Conservation (phyloP, 2,888 invertebrate species). For the Pristionchus maxplancki region DNA sequence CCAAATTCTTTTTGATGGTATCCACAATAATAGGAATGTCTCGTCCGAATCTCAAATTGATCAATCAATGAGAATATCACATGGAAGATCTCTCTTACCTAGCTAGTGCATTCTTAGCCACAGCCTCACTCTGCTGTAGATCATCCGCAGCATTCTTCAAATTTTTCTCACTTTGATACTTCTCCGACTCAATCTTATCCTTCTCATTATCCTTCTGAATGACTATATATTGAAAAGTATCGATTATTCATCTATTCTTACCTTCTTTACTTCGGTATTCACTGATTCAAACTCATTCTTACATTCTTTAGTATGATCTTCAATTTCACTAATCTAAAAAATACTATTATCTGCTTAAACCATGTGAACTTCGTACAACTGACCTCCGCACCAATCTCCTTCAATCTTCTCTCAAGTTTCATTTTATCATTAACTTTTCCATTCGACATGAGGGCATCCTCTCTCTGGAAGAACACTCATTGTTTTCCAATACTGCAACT, state of each 20-base stretch:
- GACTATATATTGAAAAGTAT: neutral
- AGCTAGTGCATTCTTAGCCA: conserved; percentile 27
- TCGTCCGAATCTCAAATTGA: conserved; percentile 61
- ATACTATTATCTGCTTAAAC: neutral
- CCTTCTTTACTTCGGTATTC: neutral
- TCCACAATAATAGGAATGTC: conserved; percentile 58
- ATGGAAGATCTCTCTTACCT: neutral
- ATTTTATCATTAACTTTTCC: neutral
- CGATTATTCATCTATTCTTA: neutral
- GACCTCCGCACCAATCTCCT: conserved; percentile 31
- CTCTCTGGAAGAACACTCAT: neutral
- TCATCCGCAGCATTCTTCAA: neutral
- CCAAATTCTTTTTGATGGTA: conserved; percentile 55
- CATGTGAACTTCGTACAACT: neutral
- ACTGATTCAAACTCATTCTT: neutral
- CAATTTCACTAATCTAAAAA: neutral
- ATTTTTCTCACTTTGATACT: neutral
- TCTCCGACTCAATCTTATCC: neutral
- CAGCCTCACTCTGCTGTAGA: neutral
- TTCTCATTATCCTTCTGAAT: neutral
- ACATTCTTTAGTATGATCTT: neutral
- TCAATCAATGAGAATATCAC: neutral
- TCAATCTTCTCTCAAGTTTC: conserved; percentile 46
- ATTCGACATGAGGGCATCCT: conserved; percentile 14
- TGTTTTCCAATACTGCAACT: no score